Conservation (phyloP, 2,888 invertebrate genomes). For the Chesias legatella region DNA sequence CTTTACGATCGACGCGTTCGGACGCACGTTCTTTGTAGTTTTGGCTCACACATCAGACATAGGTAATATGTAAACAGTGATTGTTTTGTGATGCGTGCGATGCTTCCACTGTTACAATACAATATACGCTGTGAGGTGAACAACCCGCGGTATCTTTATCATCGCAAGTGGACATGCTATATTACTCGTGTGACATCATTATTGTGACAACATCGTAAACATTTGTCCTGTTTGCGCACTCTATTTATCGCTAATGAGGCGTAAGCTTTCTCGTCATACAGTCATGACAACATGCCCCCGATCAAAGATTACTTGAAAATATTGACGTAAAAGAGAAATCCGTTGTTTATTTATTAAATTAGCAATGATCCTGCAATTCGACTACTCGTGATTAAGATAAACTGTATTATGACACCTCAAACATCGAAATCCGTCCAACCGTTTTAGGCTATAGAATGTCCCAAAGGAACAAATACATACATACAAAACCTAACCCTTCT, state of each 20-base stretch:
- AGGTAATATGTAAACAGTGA: conserved; percentile 40
- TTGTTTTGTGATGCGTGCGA: conserved; percentile 63
- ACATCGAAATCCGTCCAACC: too few species aligned
- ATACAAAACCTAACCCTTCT: too few species aligned
- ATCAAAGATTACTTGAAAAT: not conserved
- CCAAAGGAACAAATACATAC: too few species aligned
- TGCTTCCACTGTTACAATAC: conserved; percentile 36
- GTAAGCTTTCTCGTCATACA: conserved; percentile 18
- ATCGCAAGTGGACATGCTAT: conserved; percentile 57
- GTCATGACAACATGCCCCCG: conserved; percentile 15
- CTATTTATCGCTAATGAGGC: conserved; percentile 41
- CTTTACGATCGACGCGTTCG: conserved; percentile 47
- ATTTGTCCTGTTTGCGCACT: conserved; percentile 39
- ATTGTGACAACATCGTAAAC: conserved; percentile 53
- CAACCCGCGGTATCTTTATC: conserved; percentile 63
- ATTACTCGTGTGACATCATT: conserved; percentile 72
- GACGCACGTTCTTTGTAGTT: conserved; percentile 44
- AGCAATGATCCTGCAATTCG: too few species aligned
- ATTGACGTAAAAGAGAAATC: too few species aligned
- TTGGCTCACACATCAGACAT: conserved; percentile 59
- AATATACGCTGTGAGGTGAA: conserved; percentile 54
- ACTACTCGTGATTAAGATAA: too few species aligned
- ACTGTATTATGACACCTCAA: too few species aligned
- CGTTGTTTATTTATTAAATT: too few species aligned
- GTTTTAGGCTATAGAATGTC: too few species aligned